Base-by-base conservation (phyloP, 2,888 invertebrate species). In the Hybos culiciformis region DNA sequence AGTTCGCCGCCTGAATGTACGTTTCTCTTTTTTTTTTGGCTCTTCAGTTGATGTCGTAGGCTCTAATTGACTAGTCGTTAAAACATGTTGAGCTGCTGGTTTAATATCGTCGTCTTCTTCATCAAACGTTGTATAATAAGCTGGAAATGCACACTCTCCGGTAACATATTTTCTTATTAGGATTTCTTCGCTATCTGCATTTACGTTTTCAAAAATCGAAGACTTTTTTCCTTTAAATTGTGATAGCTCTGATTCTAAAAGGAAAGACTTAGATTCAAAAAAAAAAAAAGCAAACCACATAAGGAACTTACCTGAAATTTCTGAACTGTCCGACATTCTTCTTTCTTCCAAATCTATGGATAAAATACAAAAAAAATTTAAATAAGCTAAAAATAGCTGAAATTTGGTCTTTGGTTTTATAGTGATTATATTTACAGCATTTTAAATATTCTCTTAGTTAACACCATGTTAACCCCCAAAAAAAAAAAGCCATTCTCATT, bases 91-190 rank as follows among this genome's bases (percentile, higher is more conserved):
- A 6, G 15, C 2, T 11, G 46, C 39, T 20, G 53, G 50, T 9
- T 53, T 50, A 9, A 66, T 67, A 26, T 66, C 65, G 37, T 70
- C 70, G 47, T 67, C 68, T 17, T 67, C 64, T 23, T 75, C 74
- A 42, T 69, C 67, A 3, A 62, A 42, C 55, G 66, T 56, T 46
- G 60, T 74, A 41, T 61, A 65, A 38, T 60, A 82, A 50, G 84
- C 83, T 21, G 77, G 76, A 53, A 83, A 81, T 23, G 80, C 73
- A 52, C 82, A 70, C 62, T 81, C 76, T 2, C 83, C 84, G 54
- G 73, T 74, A 41, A 82, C 67, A 67, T 80, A 82, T 53, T 78
- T 79, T 53, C 73, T 74, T 1, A 80, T 79, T 23, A 81, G 59
- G 42, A 72, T 71, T 29, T 70, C 69, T 51, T 75, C 74, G 2